Base-by-base conservation (phyloP, 2,888 invertebrate genomes). In the Spialia ferax region DNA sequence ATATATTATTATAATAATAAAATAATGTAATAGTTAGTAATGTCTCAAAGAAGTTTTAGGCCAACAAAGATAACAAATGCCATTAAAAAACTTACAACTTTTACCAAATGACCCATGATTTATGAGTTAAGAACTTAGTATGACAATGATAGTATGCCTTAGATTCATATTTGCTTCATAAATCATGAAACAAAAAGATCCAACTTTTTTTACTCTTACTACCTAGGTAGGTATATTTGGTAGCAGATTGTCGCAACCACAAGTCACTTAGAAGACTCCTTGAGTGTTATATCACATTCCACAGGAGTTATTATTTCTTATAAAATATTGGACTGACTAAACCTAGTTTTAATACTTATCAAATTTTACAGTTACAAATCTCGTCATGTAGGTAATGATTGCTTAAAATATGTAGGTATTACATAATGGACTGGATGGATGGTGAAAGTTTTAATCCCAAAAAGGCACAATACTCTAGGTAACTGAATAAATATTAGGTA, bases 381-480 rank as follows among this genome's bases (percentile, higher is more conserved):
- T 81, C 75, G 73, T 64, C 63, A 69, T 62, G 68, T 70, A 69
- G 60, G 68, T 70, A 66, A 71, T 69, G 68, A 69, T 42, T 52
- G 52, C 50, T 68, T 69, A 69, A 65, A 70, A 63, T 73, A 48
- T 48, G 48, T 18, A 69, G n/a, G n/a, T 38, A 6, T 73, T 70
- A 73, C 61, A 20, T 65, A 74, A 80, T 84, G 86, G 88, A 88
- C 86, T 84, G 79, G 81, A 78, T 85, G 82, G 86, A 88, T 87
- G 87, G 86, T 87, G 86, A 84, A 78, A 77, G 78, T 82, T 79
- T 75, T 79, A 82, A 84, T 82, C 77, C 75, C 70, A 72, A 85
- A 89, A 91, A 91, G 91, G 91, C 90, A 89, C 85, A 48, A 76
- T 80, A 83, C 76, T 83, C 73, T 72, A 72, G 69, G 71, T 73